phyloP scores from a whole-genome alignment of 2,797 vertebrate genomes.

The Pteropus rufus region DNA sequence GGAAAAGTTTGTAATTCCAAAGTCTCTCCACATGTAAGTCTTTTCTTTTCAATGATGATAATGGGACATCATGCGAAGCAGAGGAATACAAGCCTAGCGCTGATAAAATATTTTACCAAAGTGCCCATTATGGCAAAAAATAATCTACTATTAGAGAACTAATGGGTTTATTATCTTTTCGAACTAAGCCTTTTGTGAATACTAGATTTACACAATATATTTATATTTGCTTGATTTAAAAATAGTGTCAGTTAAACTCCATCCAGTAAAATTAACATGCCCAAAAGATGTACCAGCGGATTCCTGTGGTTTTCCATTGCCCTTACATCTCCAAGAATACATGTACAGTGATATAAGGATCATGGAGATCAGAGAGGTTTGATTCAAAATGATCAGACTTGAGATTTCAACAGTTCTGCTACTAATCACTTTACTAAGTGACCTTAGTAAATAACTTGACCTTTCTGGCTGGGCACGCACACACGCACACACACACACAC shows the following conservation, averaged over 20 bases:
- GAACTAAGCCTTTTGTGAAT: background rate
- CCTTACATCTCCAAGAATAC: background rate
- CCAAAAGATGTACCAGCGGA: background rate
- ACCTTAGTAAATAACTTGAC: background rate
- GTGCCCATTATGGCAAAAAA: background rate
- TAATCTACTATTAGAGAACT: background rate
- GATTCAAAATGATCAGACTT: background rate
- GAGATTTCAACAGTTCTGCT: background rate
- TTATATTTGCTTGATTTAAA: conserved; percentile 2
- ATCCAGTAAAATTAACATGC: background rate
- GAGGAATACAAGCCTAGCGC: background rate
- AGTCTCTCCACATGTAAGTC: background rate
- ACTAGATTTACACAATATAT: background rate
- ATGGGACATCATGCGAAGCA: background rate
- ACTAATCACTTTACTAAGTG: background rate
- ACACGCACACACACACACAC: background rate
- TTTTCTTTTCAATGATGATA: background rate
- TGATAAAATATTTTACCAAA: background rate
- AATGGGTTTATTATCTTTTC: background rate
- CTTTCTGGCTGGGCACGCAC: background rate
- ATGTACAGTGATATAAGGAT: background rate
- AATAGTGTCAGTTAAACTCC: background rate
- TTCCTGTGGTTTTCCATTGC: background rate
- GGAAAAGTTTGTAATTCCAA: background rate
- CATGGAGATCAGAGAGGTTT: background rate